Base-by-base conservation (phyloP, 2,113 vertebrate species). In the Mobula birostris region DNA sequence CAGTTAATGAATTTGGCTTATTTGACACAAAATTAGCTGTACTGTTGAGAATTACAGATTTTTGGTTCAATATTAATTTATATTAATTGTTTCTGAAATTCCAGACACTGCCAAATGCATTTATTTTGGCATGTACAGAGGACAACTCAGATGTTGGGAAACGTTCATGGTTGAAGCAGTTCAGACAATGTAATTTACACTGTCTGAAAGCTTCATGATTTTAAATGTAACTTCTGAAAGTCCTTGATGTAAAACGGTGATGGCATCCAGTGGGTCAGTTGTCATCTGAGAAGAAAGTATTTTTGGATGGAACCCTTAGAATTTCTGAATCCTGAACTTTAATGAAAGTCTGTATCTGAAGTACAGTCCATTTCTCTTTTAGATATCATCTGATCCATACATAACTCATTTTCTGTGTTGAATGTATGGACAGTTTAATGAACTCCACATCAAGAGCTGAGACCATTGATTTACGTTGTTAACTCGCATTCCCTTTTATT, bases 331-430 rank as follows among this genome's bases (percentile, higher is more conserved):
- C 63, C 85, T 90, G 85, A 68, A 90, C 68, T 88, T 66, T 90
- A 66, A 90, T 90, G 27, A 90, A 90, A 14, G 29, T 66, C 66
- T 90, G 12, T 90, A 58, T 48, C 61, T 66, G 85, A 58, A 88
- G 85, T 90, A 29, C 85, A 90, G 61, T 66, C 85, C 15, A 90
- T 32, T 90, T 88, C 58, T 88, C 85, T 90, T 90, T 90, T 63
- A 66, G 58, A n/a, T 66, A 32, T 29, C 66, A 32, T 90, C n/a
- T 90, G 61, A 90, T 90, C 61, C 63, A 17, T 90, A 14, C 85
- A 90, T 19, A 90, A 90, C n/a, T n/a, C 32, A 66, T 90, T 90
- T 90, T 32, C 29, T 68, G 29, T 66, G 61, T 32, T 68, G 29
- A 32, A 66, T 66, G 63, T 88, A 88, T 88, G 83, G 83, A 63